Conservation (phyloP, 2,113 vertebrate genomes). For the Neolamprologus caudopunctatus region DNA sequence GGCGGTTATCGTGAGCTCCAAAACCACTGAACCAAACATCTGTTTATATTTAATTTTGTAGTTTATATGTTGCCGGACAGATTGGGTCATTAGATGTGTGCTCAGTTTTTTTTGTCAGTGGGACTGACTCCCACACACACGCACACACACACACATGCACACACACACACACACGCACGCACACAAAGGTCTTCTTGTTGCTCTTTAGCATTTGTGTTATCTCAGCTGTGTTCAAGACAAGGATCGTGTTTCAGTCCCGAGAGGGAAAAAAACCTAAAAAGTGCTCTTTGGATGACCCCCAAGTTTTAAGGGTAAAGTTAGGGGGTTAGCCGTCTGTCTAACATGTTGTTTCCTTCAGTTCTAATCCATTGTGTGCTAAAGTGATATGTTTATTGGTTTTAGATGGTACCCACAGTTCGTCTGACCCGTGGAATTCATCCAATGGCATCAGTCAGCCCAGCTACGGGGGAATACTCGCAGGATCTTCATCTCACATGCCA, state of each 20-base stretch:
- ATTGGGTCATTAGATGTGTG: neutral
- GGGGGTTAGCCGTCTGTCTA: neutral
- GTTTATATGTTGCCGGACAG: neutral
- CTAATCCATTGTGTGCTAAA: neutral
- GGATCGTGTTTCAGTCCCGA: conserved; percentile 58
- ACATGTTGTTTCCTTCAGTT: neutral
- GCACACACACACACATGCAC: neutral
- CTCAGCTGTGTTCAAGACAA: conserved; percentile 62
- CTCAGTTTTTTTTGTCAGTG: neutral
- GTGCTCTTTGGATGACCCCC: neutral
- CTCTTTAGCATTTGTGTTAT: conserved; percentile 59
- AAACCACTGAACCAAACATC: neutral
- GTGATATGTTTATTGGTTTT: conserved; percentile 13
- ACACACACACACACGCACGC: neutral
- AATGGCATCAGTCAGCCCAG: conserved; percentile 91
- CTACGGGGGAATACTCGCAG: conserved; percentile 90
- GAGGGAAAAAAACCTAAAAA: neutral
- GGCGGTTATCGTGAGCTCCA: neutral
- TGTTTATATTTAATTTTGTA: neutral
- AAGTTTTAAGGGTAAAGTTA: neutral
- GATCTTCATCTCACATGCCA: conserved; percentile 90
- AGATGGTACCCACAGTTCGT: conserved; percentile 95
- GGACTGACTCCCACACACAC: neutral
- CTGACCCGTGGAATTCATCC: conserved; percentile 95
- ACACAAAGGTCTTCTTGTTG: conserved; percentile 47